Conservation (phyloP, 2,797 vertebrate genomes). For the Mormyrus proboscirostris region DNA sequence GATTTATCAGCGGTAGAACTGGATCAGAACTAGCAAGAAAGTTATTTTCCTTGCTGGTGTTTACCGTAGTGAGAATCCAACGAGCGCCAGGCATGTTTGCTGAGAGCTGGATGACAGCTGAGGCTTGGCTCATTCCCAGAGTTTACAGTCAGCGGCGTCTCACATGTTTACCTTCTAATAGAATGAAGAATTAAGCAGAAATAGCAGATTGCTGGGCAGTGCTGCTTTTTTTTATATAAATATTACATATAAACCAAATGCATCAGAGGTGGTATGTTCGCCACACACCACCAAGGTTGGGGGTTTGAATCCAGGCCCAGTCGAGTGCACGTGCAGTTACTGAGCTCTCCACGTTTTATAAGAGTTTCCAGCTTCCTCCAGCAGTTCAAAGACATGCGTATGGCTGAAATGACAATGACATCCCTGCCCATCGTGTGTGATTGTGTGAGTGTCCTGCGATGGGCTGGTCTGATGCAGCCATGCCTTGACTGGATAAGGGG, state of each 20-base stretch:
- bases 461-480: background rate
- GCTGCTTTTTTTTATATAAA: background rate
- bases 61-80: background rate
- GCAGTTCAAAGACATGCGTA: background rate
- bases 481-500: background rate
- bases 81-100: background rate
- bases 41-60: background rate
- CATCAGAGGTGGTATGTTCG: background rate
- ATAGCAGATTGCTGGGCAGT: background rate
- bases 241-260: background rate
- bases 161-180: background rate
- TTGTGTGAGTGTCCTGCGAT: background rate
- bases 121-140: background rate
- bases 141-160: background rate
- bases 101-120: background rate
- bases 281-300: background rate
- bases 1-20: background rate
- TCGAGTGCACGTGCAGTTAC: background rate
- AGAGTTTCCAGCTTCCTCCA: background rate
- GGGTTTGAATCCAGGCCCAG: background rate
- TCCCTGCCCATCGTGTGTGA: background rate
- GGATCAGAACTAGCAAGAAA: background rate
- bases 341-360: background rate
- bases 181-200: background rate
- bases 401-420: background rate